Evolutionary conservation across 2,888 invertebrate species (phyloP), one percentile per base, ranked within the genome.

Genomic region (Hartigia nigra): DNA sequence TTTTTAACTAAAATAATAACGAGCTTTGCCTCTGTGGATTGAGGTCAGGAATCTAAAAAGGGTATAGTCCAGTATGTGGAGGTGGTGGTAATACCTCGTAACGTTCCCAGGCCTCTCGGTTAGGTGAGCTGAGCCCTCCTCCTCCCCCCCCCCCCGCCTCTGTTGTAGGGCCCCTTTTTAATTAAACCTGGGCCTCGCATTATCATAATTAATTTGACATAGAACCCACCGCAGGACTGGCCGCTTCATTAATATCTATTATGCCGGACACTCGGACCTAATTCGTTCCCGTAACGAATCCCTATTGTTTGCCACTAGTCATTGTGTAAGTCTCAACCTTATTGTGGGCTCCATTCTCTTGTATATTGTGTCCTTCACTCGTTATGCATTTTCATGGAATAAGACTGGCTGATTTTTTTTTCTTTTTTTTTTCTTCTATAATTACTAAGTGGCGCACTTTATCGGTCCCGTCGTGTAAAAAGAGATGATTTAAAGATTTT

Each of bases 171-270:
- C 70, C 74, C 69, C 74, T 74, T 34, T 34, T 32, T 32, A 78
- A 69, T 72, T 74, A 55, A 75, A 74, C 36, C 39, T 77, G 80
- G 77, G 74, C 36, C 78, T 78, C 77, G 79, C 77, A 85, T 86
- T 85, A 82, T 86, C 86, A 86, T 84, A 85, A 85, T 81, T 86
- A 85, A 86, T 85, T 86, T 85, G 74, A 69, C 34, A 70, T 75
- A 78, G 76, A 75, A 76, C 55, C n/a, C 5, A 55, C 82, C 69
- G 74, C 69, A 74, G 75, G 75, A 74, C 55, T 77, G 79, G 77
- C 39, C 39, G 78, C 82, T 87, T 87, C 87, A 85, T 88, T 87
- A 85, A 88, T 85, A 83, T 85, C 87, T 87, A 86, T 88, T 87
- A 86, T 88, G 82, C 82, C 83, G 85, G 86, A 86, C 76, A 81